These are phyloP conservation scores for Heteromurus nitidus DNA, from an alignment of 2,888 invertebrate genomes.

Conservation along the genomic window DNA sequence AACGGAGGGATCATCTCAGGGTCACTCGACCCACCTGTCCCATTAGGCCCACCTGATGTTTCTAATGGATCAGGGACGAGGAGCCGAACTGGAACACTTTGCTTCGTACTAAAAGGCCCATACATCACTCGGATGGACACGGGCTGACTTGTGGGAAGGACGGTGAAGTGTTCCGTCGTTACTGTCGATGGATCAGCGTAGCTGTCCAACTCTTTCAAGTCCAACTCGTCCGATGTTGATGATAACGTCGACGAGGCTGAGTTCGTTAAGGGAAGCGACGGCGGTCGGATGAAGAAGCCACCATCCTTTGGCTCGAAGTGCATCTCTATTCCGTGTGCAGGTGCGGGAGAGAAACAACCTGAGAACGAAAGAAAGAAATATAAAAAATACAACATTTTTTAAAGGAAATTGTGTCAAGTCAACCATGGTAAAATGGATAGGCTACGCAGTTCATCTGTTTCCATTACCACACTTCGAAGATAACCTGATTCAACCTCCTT, in stretches of 20 bases:
- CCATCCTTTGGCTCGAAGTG: slow-evolving; percentile 94
- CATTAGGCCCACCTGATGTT: slow-evolving; percentile 76
- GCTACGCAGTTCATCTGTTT: slow-evolving; percentile 22
- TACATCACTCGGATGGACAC: slow-evolving; percentile 93
- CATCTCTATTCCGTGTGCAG: slow-evolving; percentile 80
- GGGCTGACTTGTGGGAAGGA: slow-evolving; percentile 92
- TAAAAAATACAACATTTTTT: neutral
- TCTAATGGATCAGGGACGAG: slow-evolving; percentile 88
- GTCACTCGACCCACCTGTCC: slow-evolving; percentile 70
- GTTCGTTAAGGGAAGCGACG: slow-evolving; percentile 45
- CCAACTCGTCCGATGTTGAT: slow-evolving; percentile 74
- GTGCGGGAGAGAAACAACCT: slow-evolving; percentile 36
- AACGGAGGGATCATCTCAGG: slow-evolving; percentile 76
- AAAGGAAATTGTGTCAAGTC: neutral
- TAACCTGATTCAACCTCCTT: neutral
- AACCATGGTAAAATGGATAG: neutral
- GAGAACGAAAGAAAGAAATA: slow-evolving; percentile 8
- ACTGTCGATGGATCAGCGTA: slow-evolving; percentile 75
- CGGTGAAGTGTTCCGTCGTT: slow-evolving; percentile 91
- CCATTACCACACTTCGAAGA: slow-evolving; percentile 16
- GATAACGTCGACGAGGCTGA: slow-evolving; percentile 76
- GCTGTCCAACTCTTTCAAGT: slow-evolving; percentile 63
- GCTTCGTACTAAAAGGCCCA: slow-evolving; percentile 95
- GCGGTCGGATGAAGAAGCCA: slow-evolving; percentile 84
- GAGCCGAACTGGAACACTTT: slow-evolving; percentile 92